Conservation (phyloP, 2,888 invertebrate species). For the Leucania comma region DNA sequence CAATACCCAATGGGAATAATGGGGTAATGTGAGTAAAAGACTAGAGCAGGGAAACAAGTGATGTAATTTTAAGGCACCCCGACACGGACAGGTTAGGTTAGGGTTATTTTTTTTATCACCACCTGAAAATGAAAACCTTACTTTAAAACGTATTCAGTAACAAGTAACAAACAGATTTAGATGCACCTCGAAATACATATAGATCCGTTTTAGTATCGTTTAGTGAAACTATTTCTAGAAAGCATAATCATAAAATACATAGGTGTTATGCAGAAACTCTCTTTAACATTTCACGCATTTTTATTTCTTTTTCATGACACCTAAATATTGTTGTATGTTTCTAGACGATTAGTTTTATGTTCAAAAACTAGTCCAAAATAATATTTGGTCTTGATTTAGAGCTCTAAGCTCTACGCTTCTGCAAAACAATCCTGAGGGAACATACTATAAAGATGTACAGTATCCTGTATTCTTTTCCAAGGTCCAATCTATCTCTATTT, state of each 20-base stretch:
- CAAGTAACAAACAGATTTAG: no score
- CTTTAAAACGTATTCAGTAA: no score
- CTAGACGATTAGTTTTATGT: neutral
- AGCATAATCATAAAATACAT: neutral
- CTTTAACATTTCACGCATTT: neutral
- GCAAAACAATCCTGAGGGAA: no score
- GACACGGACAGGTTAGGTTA: no score
- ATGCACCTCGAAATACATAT: neutral
- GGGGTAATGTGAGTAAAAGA: no score
- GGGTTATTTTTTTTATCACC: no score
- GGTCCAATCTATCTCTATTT: neutral
- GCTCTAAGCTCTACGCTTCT: neutral
- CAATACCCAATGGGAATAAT: no score
- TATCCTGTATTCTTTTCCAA: neutral
- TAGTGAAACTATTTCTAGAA: constrained; percentile 1
- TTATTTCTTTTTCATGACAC: neutral
- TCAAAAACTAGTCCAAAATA: neutral
- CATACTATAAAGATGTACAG: no score
- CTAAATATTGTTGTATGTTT: neutral
- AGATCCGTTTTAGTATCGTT: neutral
- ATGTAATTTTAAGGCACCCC: no score
- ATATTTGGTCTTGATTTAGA: neutral
- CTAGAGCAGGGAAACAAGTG: no score
- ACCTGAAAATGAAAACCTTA: no score
- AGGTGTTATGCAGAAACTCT: neutral